These are phyloP conservation scores for Hippoglossus hippoglossus DNA, from an alignment of 2,797 vertebrate species.

Conservation along the genomic window DNA sequence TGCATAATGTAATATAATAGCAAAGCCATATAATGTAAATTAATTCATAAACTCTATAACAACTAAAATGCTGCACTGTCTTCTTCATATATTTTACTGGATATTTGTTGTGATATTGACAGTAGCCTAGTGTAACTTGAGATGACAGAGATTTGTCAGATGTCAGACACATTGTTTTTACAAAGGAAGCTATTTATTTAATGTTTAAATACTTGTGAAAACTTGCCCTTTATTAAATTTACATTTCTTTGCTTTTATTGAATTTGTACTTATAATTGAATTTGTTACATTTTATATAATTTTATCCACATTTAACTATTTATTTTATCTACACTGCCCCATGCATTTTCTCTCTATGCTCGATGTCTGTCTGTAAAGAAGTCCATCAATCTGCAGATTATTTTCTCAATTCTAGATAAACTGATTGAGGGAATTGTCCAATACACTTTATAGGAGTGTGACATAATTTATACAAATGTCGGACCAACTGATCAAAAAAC, in stretches of 20 bases:
- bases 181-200: background rate
- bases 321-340: background rate
- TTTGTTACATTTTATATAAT: background rate
- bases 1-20: too few relatives aligned
- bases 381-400: background rate
- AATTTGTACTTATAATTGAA: background rate
- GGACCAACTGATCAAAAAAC: too few relatives aligned
- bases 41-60: too few relatives aligned
- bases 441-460: background rate
- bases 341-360: background rate
- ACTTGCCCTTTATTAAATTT: background rate
- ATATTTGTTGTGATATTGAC: background rate
- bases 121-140: background rate
- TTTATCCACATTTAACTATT: background rate
- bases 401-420: background rate
- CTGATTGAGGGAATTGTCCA: background rate
- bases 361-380: background rate
- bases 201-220: background rate
- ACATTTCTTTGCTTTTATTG: background rate
- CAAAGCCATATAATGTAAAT: too few relatives aligned
- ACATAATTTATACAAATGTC: background rate
- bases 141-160: background rate
- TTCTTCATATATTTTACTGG: background rate
- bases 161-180: background rate
- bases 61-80: background rate